A percentile compares a stretch with the other conserved stretches of the same genome.
phyloP scores from a whole-genome alignment of 53 echinoderm and acorn worm genomes.

The Echinarachnius parma region DNA sequence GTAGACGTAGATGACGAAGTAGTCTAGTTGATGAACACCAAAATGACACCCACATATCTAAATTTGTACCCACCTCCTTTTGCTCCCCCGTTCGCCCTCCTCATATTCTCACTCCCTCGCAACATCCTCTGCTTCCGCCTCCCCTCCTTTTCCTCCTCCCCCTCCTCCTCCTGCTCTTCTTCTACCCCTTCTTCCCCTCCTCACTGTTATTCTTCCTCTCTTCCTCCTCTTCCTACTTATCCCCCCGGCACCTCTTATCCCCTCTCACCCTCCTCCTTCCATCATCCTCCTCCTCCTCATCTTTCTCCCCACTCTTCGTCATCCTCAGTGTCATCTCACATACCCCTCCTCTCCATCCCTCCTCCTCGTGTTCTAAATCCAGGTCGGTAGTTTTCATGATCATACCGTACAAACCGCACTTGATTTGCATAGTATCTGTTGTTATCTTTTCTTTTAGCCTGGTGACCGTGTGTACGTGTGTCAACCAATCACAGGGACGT shows the following conservation, averaged over 20 bases:
- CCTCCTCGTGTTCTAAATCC: not conserved
- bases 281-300: too few relatives aligned
- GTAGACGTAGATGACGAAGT: too few relatives aligned
- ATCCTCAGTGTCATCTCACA: too few relatives aligned
- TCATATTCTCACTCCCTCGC: not conserved
- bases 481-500: constrained; percentile 50
- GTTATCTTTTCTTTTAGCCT: constrained; percentile 32
- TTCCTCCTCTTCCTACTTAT: too few relatives aligned
- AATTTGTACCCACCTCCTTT: too few relatives aligned
- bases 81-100: too few relatives aligned
- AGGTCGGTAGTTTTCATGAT: too few relatives aligned
- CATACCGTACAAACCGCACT: not conserved
- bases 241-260: too few relatives aligned
- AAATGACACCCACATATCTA: too few relatives aligned
- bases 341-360: not conserved
- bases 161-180: not conserved
- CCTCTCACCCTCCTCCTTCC: too few relatives aligned
- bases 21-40: too few relatives aligned
- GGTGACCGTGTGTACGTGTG: constrained; percentile 70
- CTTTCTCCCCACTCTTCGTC: too few relatives aligned
- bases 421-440: not conserved
- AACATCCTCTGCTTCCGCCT: not conserved
- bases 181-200: not conserved
- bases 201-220: not conserved
- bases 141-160: constrained; percentile 1